phyloP scores from a whole-genome alignment of 2,888 invertebrate genomes.

The Drymonia ruficornis region DNA sequence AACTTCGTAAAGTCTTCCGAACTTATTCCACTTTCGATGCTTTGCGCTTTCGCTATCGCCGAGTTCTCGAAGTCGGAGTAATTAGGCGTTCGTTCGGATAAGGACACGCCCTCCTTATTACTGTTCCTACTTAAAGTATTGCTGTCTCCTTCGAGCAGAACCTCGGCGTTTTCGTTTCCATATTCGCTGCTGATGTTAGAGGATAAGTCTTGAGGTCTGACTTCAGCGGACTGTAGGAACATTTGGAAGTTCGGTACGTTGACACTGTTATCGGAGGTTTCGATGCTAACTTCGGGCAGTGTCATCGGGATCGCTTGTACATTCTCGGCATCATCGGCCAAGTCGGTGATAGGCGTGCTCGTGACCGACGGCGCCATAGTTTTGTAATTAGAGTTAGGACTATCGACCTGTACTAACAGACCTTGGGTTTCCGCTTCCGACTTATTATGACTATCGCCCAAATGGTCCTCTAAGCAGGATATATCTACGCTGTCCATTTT shows the following conservation, averaged over 20 bases:
- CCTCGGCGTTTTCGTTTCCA: slow-evolving; percentile 45
- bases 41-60: slow-evolving; percentile 58
- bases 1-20: slow-evolving; percentile 68
- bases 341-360: slow-evolving; percentile 65
- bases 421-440: slow-evolving; percentile 40
- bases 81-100: slow-evolving; percentile 52
- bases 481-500: slow-evolving; percentile 77
- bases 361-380: slow-evolving; percentile 65
- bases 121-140: slow-evolving; percentile 51
- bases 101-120: slow-evolving; percentile 46
- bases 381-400: slow-evolving; percentile 56
- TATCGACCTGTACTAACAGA: slow-evolving; percentile 44
- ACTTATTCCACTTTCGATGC: slow-evolving; percentile 55
- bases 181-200: slow-evolving; percentile 40
- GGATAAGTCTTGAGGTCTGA: slow-evolving; percentile 64
- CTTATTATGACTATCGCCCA: slow-evolving; percentile 44
- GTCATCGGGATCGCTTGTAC: slow-evolving; percentile 51
- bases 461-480: slow-evolving; percentile 61
- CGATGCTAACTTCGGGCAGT: slow-evolving; percentile 43
- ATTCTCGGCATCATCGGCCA: slow-evolving; percentile 33
- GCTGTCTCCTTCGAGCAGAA: slow-evolving; percentile 56
- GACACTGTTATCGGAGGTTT: slow-evolving; percentile 38
- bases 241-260: slow-evolving; percentile 58
- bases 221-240: slow-evolving; percentile 65
- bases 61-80: slow-evolving; percentile 70